These are phyloP conservation scores for Galaxea fascicularis DNA, from an alignment of 92 coral and sea anemone genomes.

Conservation along the genomic window DNA sequence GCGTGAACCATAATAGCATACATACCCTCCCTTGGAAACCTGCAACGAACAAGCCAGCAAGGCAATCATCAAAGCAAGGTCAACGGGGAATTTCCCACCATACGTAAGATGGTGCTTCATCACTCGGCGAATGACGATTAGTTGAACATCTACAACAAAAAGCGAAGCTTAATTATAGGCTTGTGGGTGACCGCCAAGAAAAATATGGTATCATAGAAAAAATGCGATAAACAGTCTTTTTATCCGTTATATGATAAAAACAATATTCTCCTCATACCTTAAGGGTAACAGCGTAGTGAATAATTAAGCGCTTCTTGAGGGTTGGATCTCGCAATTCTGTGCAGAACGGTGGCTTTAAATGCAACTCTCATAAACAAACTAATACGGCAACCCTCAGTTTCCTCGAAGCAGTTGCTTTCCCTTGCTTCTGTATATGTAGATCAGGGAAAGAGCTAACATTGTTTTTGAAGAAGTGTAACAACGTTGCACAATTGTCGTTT, in stretches of 20 bases:
- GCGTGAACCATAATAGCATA: background rate
- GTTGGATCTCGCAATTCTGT: no score
- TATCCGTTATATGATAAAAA: background rate
- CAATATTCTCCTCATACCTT: background rate
- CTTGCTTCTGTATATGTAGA: background rate
- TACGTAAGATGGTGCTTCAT: background rate
- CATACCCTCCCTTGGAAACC: constrained; percentile 17
- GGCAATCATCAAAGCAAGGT: background rate
- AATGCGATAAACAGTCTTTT: background rate
- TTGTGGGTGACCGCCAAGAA: background rate
- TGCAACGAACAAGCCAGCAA: background rate
- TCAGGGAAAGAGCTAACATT: background rate
- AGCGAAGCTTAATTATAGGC: background rate
- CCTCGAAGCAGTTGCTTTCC: background rate
- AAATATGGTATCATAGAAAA: background rate
- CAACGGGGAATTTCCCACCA: constrained; percentile 15
- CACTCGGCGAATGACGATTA: background rate
- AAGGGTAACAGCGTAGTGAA: background rate
- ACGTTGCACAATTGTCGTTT: background rate
- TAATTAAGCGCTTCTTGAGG: background rate
- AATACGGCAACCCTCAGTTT: background rate
- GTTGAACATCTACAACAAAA: background rate
- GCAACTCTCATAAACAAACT: background rate
- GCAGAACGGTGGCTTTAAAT: background rate
- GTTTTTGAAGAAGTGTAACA: background rate